These are phyloP conservation scores for Pyxicephalus adspersus DNA, from an alignment of 2,113 vertebrate genomes.

Conservation along the genomic window DNA sequence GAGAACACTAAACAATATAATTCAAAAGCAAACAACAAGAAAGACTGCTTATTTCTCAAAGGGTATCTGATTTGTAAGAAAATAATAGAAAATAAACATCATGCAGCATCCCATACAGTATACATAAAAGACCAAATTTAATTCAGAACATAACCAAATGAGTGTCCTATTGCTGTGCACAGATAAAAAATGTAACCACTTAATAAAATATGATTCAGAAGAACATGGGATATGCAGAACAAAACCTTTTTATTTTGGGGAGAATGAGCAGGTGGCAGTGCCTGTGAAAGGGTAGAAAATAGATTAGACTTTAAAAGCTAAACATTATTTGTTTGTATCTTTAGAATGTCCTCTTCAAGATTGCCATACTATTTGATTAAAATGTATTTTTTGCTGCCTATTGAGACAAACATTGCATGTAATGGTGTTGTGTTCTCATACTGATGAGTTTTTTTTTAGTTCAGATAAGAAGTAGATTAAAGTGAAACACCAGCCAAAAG, in stretches of 20 bases:
- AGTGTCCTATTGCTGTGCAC: slow-evolving; percentile 5
- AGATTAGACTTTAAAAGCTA: too few species aligned
- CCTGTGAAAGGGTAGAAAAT: neutral
- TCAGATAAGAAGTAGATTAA: too few species aligned
- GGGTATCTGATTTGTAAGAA: neutral
- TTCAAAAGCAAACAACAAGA: neutral
- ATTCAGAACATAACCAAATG: neutral
- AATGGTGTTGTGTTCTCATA: too few species aligned
- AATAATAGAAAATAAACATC: slow-evolving; percentile 9
- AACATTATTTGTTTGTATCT: too few species aligned
- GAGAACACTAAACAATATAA: neutral
- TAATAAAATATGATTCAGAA: slow-evolving; percentile 1
- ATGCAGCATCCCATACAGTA: neutral
- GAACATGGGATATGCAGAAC: neutral
- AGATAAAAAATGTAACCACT: neutral
- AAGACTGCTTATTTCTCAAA: slow-evolving; percentile 24
- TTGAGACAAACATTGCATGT: too few species aligned
- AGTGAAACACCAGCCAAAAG: too few species aligned
- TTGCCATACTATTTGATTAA: too few species aligned
- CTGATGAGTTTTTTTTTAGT: too few species aligned
- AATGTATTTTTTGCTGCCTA: too few species aligned
- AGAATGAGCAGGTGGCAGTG: neutral
- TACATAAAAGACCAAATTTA: neutral
- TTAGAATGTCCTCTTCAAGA: too few species aligned
- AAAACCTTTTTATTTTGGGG: neutral